Conservation (phyloP, 1,140 invertebrate genomes). For the Phenacoccus solenopsis region DNA sequence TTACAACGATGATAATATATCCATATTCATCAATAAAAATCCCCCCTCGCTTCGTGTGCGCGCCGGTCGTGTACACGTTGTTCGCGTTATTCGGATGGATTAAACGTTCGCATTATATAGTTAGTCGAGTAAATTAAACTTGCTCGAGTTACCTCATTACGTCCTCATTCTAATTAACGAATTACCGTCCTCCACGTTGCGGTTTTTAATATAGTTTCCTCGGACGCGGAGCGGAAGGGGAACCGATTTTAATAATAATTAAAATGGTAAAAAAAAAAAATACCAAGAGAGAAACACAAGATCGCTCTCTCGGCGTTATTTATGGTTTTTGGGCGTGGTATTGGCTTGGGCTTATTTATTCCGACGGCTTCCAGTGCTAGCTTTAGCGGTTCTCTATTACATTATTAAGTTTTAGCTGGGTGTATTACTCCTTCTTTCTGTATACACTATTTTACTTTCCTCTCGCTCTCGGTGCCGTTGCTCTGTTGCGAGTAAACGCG, state of each 20-base stretch:
- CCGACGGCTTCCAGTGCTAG: slow-evolving; percentile 12
- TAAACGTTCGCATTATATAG: neutral
- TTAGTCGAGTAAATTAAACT: neutral
- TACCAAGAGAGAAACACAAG: neutral
- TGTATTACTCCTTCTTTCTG: neutral
- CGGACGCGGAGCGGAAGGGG: neutral
- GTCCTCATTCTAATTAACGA: neutral
- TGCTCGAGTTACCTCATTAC: neutral
- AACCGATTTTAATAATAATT: slow-evolving; percentile 16
- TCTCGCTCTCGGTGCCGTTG: too few relatives aligned
- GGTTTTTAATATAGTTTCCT: neutral
- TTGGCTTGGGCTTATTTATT: slow-evolving; percentile 11
- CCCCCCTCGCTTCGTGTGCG: too few relatives aligned
- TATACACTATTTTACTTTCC: too few relatives aligned
- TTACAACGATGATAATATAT: neutral
- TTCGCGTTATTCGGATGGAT: neutral
- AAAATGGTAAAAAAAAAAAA: neutral
- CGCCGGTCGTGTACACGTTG: too few relatives aligned
- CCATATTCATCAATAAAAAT: neutral
- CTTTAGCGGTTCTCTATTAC: slow-evolving; percentile 13
- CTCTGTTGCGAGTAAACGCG: too few relatives aligned
- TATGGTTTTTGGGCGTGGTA: slow-evolving; percentile 16
- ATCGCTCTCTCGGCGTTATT: slow-evolving; percentile 6
- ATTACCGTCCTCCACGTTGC: neutral
- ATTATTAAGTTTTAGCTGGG: slow-evolving; percentile 10